These are phyloP conservation scores for Catharus bicknelli DNA, from an alignment of 2,113 vertebrate genomes.

Conservation along the genomic window DNA sequence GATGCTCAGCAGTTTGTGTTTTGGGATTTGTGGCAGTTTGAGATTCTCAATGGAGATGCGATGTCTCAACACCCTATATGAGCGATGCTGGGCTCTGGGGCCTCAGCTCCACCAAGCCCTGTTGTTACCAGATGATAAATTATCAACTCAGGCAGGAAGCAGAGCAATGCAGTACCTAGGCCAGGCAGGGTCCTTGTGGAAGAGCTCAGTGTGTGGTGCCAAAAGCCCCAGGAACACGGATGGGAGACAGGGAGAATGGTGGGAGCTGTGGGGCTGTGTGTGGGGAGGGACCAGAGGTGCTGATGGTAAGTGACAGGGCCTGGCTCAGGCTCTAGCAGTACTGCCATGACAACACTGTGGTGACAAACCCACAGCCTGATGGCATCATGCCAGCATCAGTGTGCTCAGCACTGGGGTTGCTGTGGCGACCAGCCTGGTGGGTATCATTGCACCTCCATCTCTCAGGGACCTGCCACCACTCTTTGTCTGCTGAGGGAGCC, in stretches of 20 bases:
- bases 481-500: neutral
- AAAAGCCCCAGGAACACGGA: accelerated
- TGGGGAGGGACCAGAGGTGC: neutral
- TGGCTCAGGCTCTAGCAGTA: neutral
- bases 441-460: neutral
- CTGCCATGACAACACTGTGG: constrained; percentile 36
- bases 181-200: neutral
- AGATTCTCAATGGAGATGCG: neutral
- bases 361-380: constrained; percentile 12
- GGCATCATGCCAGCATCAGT: neutral
- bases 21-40: neutral
- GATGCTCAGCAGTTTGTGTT: neutral
- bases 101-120: accelerated
- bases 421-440: constrained; percentile 50
- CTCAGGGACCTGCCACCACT: neutral
- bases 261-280: neutral
- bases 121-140: neutral
- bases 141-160: neutral
- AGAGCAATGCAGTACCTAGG: neutral
- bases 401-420: constrained; percentile 30
- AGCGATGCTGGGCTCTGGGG: neutral
- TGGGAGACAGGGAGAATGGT: neutral
- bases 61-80: neutral
- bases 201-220: accelerated
- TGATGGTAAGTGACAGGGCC: neutral